A percentile compares a stretch with the other conserved stretches of the same genome.
These are phyloP conservation scores for Chelonus formosanus DNA, from an alignment of 2,888 invertebrate genomes.

Conservation along the genomic window DNA sequence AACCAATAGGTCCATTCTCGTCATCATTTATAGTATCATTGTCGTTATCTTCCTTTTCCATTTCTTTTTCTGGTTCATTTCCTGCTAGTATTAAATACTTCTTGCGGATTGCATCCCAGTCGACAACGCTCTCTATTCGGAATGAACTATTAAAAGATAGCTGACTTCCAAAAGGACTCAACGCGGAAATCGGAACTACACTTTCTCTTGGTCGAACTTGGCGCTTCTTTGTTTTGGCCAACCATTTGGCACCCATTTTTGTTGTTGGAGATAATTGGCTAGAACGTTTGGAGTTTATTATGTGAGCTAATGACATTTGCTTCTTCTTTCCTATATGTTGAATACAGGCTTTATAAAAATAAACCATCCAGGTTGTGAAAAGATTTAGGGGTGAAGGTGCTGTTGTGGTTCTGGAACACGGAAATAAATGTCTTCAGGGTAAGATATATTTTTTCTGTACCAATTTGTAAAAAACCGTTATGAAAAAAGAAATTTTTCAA, in stretches of 20 bases:
- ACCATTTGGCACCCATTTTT: constrained; percentile 68
- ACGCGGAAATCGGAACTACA: constrained; percentile 78
- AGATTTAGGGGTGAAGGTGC: constrained; percentile 79
- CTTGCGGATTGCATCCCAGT: constrained; percentile 92
- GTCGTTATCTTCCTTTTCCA: constrained; percentile 56
- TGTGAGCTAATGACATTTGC: constrained; percentile 66
- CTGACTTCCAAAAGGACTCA: constrained; percentile 86
- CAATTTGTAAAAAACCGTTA: no score
- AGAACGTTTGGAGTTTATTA: constrained; percentile 66
- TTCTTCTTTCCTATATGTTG: constrained; percentile 65
- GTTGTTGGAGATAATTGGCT: constrained; percentile 66
- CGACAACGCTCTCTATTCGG: constrained; percentile 88
- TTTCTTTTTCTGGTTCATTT: constrained; percentile 68
- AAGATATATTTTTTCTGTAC: no score
- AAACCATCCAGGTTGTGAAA: constrained; percentile 71
- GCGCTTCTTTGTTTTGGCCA: constrained; percentile 67
- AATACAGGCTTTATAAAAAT: constrained; percentile 67
- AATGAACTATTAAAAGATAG: constrained; percentile 81
- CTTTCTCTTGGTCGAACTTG: constrained; percentile 69
- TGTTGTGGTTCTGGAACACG: constrained; percentile 69
- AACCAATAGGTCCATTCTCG: constrained; percentile 52
- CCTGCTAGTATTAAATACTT: constrained; percentile 83
- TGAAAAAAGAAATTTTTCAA: no score
- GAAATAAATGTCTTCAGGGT: not conserved
- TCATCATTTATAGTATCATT: constrained; percentile 54